These are phyloP conservation scores for Pediacus dermestoides DNA, from an alignment of 2,888 invertebrate species.

Conservation along the genomic window DNA sequence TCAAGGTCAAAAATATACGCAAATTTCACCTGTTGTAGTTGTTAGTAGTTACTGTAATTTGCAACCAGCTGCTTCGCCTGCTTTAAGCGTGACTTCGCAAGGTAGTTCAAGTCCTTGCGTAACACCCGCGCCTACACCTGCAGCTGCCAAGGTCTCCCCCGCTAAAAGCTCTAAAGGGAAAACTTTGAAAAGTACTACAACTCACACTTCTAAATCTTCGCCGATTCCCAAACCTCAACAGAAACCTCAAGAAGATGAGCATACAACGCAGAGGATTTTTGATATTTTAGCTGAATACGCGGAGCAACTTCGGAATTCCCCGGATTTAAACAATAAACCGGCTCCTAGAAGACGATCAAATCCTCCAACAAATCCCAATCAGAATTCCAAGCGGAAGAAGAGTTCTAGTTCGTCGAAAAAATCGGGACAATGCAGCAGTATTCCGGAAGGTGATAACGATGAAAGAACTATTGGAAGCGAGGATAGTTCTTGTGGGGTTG, in stretches of 20 bases:
- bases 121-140: constrained; percentile 53
- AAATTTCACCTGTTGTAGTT: constrained; percentile 54
- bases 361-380: constrained; percentile 67
- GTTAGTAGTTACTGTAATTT: constrained; percentile 55
- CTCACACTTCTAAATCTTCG: constrained; percentile 58
- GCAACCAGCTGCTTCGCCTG: constrained; percentile 55
- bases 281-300: constrained; percentile 77
- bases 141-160: constrained; percentile 37
- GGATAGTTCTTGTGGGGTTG: constrained; percentile 71
- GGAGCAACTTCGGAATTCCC: constrained; percentile 74
- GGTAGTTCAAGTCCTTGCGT: constrained; percentile 58
- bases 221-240: constrained; percentile 65
- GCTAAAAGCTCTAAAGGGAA: constrained; percentile 50
- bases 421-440: constrained; percentile 45
- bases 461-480: constrained; percentile 71
- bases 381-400: constrained; percentile 68
- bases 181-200: constrained; percentile 57
- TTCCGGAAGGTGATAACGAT: constrained; percentile 54
- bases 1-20: constrained; percentile 50
- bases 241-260: constrained; percentile 77
- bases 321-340: constrained; percentile 75
- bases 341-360: constrained; percentile 73
- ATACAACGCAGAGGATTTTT: constrained; percentile 74
- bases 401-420: constrained; percentile 59
- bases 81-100: constrained; percentile 56